Evolutionary conservation across 2,888 invertebrate species (phyloP).

Genomic region (Bugulina stolonifera): DNA sequence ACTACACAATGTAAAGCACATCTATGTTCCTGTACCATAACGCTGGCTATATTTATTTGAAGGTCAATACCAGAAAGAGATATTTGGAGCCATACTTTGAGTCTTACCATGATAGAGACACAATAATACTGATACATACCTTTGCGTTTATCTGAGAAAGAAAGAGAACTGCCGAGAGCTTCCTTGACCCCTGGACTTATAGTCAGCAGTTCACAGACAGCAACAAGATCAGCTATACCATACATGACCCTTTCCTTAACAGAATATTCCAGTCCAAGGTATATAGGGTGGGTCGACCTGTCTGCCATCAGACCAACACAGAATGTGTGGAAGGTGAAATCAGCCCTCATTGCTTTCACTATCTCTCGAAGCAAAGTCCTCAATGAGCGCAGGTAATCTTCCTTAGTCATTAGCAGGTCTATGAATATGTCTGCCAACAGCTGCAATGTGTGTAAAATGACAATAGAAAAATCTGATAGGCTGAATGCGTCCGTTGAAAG

Average conservation of each 20-base stretch:
- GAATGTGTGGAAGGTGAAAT: conserved; percentile 72
- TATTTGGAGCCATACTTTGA: no score
- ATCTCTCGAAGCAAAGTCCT: conserved; percentile 81
- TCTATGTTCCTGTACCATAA: no score
- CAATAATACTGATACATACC: no score
- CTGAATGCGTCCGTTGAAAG: not conserved
- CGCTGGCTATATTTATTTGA: no score
- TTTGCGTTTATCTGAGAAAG: conserved; percentile 53
- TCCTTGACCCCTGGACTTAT: conserved; percentile 64
- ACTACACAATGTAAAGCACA: no score
- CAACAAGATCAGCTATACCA: conserved; percentile 76
- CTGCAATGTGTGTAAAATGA: conserved; percentile 36
- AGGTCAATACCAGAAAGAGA: no score
- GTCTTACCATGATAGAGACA: no score
- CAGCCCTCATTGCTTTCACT: conserved; percentile 74
- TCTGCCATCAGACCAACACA: conserved; percentile 68
- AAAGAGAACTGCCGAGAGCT: conserved; percentile 52
- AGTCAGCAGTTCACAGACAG: conserved; percentile 76
- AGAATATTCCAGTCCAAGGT: conserved; percentile 55
- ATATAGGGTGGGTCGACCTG: not conserved
- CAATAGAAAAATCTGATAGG: not conserved
- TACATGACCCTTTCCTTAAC: conserved; percentile 74
- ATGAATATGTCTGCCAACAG: conserved; percentile 57
- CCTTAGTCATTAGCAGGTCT: conserved; percentile 70
- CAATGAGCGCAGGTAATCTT: conserved; percentile 82